Conservation (phyloP, 2,113 vertebrate genomes). For the Oncorhynchus clarkii region DNA sequence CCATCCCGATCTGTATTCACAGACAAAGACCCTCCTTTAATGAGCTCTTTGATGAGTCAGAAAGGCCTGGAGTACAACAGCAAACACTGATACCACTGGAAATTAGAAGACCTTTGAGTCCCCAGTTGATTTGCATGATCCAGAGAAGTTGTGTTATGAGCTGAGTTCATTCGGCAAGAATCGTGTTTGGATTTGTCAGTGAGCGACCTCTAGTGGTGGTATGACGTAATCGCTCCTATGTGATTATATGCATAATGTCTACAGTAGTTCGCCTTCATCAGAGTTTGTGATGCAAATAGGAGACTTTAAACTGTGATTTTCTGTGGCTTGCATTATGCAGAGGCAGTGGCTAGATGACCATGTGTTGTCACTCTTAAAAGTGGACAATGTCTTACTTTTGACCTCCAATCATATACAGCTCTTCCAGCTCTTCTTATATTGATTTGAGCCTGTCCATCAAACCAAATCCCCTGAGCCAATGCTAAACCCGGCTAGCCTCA, state of each 20-base stretch:
- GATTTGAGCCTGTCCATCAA: too few relatives aligned
- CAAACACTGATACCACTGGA: neutral
- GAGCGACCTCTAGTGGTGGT: constrained; percentile 64
- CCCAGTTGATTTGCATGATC: neutral
- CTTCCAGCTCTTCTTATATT: neutral
- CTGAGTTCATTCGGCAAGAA: neutral
- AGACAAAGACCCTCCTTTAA: neutral
- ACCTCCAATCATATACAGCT: neutral
- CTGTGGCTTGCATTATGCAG: too few relatives aligned
- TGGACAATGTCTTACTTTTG: neutral
- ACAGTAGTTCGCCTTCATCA: too few relatives aligned
- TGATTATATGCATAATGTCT: too few relatives aligned
- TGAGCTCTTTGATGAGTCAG: neutral
- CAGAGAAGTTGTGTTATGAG: neutral
- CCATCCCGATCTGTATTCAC: neutral
- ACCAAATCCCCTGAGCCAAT: neutral
- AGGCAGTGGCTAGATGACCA: too few relatives aligned
- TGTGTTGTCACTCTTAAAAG: neutral
- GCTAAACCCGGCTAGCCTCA: neutral
- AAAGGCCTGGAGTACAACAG: constrained; percentile 6
- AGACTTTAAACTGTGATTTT: too few relatives aligned
- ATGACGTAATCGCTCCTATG: neutral
- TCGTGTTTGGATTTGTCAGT: constrained; percentile 15
- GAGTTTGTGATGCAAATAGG: too few relatives aligned
- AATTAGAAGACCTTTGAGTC: neutral